These are phyloP conservation scores for Pandemis corylana DNA, from an alignment of 2,888 invertebrate genomes.

Conservation along the genomic window DNA sequence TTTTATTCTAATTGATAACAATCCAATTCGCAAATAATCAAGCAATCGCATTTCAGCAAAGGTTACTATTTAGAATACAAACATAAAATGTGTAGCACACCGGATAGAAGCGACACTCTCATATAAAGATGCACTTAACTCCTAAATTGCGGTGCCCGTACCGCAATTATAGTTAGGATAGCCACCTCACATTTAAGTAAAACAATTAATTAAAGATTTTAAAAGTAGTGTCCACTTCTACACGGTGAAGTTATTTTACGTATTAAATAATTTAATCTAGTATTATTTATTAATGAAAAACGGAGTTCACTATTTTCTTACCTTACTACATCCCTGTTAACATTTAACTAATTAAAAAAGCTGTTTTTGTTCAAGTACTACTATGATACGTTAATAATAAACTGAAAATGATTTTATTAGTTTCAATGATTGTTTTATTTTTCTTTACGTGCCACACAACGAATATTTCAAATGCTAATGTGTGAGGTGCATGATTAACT, in stretches of 20 bases:
- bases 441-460: no score
- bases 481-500: no score
- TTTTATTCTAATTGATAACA: constrained; percentile 48
- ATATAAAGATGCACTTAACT: background rate
- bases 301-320: no score
- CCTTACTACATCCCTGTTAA: no score
- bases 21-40: constrained; percentile 66
- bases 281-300: no score
- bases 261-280: no score
- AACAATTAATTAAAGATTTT: background rate
- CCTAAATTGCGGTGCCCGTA: background rate
- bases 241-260: background rate
- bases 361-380: no score
- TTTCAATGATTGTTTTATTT: no score
- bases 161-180: background rate
- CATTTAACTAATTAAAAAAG: no score
- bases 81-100: background rate
- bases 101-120: constrained; percentile 7
- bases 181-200: background rate
- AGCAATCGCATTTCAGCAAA: constrained; percentile 63
- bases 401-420: no score
- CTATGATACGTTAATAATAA: no score
- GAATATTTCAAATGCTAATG: no score
- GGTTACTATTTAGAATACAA: constrained; percentile 43
- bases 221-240: background rate